phyloP scores from a whole-genome alignment of 2,113 vertebrate genomes.

The Chaetura pelagica region DNA sequence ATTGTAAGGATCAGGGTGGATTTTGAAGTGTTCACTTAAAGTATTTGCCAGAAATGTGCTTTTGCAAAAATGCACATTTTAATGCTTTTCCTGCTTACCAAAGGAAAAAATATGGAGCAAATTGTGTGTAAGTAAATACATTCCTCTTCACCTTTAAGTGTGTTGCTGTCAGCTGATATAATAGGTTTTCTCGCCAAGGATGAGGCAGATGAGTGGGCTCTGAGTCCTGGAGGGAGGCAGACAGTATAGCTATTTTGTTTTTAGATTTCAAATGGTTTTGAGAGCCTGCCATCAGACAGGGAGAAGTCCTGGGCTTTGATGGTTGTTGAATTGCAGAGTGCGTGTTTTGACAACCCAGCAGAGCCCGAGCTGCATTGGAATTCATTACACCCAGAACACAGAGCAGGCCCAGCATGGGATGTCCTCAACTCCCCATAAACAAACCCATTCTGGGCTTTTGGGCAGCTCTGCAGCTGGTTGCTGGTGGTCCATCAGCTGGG shows the following conservation, averaged over 20 bases:
- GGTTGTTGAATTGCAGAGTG: conserved; percentile 24
- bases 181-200: conserved; percentile 16
- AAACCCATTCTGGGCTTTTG: not conserved
- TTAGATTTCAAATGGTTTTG: conserved; percentile 21
- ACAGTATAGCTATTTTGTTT: conserved; percentile 47
- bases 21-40: conserved; percentile 12
- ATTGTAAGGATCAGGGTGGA: not conserved
- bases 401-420: accelerated
- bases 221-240: conserved; percentile 26
- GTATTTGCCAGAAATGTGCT: not conserved
- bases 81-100: not conserved
- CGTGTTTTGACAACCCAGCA: not conserved
- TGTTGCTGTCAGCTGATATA: not conserved
- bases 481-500: not conserved
- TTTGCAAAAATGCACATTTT: not conserved
- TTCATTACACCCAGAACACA: not conserved
- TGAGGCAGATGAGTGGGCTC: conserved; percentile 30
- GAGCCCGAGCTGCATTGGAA: not conserved
- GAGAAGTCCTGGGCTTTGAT: not conserved
- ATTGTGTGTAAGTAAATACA: conserved; percentile 37
- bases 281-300: not conserved
- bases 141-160: not conserved
- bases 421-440: not conserved
- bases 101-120: not conserved
- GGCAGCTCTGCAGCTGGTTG: accelerated